Base-by-base conservation (phyloP, 2,888 invertebrate species). In the Trissoscelio sp. region DNA sequence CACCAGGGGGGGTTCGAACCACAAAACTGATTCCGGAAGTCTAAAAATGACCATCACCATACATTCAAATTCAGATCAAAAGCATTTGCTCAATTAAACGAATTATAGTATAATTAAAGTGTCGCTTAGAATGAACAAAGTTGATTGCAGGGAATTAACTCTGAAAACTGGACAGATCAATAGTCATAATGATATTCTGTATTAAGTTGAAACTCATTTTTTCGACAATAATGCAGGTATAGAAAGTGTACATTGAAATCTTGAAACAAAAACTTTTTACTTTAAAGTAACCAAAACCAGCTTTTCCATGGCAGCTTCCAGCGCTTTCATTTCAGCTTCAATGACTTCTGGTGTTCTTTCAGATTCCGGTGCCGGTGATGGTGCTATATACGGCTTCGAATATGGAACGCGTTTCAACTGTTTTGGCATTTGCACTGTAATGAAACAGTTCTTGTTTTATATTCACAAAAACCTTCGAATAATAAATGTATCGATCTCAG, bases 1-100 rank as follows among this genome's bases (percentile, higher is more conserved):
- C n/a, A 95, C 93, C 34, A 95, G 93, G 0, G 96, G 96, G 0
- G 96, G 96, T 85, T 96, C 96, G 67, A 95, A 94, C 96, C 96
- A 96, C 85, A 96, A 92, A 37, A 96, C 94, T 0, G 94, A 93
- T 37, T 94, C 93, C 0, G 96, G 95, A 1, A 96, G 91, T 48
- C 95, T 95, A 9, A 55, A 72, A 58, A 31, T 2, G 2, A 34
- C 34, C 34, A 34, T 28, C 28, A 28, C 28, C 6, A 5, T 28
- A 28, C 34, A 24, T 64, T 28, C 3, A 20, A 14, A 2, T n/a
- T 39, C 11, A 44, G 46, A 16, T 48, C 6, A 28, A 28, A 28
- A 6, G 3, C 28, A 28, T 28, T 28, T 6, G 3, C 28, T n/a
- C n/a, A n/a, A n/a, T n/a, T n/a, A n/a, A n/a, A n/a, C n/a, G n/a